Evolutionary conservation across 1,140 invertebrate genomes (phyloP).

Genomic region (Araneus ventricosus): DNA sequence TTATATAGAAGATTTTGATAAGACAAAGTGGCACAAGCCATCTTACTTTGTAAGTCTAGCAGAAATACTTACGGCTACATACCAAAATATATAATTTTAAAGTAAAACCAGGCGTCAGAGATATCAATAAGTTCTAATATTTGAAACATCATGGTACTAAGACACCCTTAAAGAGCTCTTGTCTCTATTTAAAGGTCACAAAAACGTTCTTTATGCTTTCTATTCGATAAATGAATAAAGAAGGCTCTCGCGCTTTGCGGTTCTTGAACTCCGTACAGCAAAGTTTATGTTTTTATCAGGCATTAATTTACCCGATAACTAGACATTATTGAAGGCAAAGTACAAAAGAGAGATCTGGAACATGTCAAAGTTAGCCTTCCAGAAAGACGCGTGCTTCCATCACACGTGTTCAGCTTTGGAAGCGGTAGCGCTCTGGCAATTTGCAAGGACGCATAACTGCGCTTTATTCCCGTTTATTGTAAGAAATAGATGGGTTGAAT

Average conservation of each 20-base stretch:
- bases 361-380: constrained; percentile 53
- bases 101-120: neutral
- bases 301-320: constrained; percentile 59
- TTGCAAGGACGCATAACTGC: constrained; percentile 58
- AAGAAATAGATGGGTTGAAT: constrained; percentile 62
- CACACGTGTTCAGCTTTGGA: constrained; percentile 40
- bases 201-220: neutral
- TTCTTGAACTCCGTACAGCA: neutral
- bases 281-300: constrained; percentile 52
- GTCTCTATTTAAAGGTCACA: neutral
- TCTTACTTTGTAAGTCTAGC: too few species aligned
- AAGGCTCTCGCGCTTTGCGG: neutral
- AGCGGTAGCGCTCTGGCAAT: neutral
- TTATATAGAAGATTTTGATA: too few species aligned
- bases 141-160: neutral
- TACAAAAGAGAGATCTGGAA: constrained; percentile 54
- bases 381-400: constrained; percentile 12
- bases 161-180: neutral
- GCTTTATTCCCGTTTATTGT: constrained; percentile 53
- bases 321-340: constrained; percentile 62
- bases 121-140: neutral
- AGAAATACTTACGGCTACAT: too few species aligned
- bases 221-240: neutral
- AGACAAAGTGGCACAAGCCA: too few species aligned
- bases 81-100: neutral